Percentiles rank a stretch among this genome's conserved stretches.
These are phyloP conservation scores for Lasioglossum baleicum DNA, from an alignment of 1,140 invertebrate species.

Conservation along the genomic window DNA sequence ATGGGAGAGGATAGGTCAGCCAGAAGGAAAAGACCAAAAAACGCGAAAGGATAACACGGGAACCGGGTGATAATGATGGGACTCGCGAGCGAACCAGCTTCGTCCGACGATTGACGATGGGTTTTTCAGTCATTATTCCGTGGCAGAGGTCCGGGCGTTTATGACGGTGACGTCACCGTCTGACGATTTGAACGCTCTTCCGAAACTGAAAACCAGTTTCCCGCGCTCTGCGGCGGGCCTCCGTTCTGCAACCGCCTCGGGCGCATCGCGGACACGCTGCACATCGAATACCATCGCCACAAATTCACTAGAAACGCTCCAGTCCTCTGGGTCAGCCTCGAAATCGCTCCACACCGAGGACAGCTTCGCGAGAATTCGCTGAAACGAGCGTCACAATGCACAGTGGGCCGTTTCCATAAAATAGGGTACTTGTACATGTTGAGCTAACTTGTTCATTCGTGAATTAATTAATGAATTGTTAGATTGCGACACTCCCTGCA, in stretches of 20 bases:
- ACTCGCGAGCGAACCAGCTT: too few species aligned
- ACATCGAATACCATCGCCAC: background rate
- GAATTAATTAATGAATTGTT: too few species aligned
- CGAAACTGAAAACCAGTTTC: constrained; percentile 73
- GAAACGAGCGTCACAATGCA: too few species aligned
- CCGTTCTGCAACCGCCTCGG: constrained; percentile 41
- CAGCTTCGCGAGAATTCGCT: too few species aligned
- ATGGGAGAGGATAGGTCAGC: too few species aligned
- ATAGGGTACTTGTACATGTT: too few species aligned
- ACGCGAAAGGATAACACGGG: background rate
- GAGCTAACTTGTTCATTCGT: too few species aligned
- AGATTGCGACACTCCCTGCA: too few species aligned
- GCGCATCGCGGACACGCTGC: constrained; percentile 36
- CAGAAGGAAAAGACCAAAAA: too few species aligned
- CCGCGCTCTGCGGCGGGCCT: constrained; percentile 44
- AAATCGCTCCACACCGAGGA: background rate
- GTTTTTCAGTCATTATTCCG: constrained; percentile 62
- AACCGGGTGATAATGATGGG: constrained; percentile 1
- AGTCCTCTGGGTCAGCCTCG: background rate
- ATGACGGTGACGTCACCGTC: constrained; percentile 70
- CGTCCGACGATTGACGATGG: background rate
- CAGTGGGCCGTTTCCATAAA: too few species aligned
- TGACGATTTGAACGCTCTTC: constrained; percentile 69
- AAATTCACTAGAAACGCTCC: constrained; percentile 19
- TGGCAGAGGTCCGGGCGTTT: constrained; percentile 35